A percentile compares a stretch with the other conserved stretches of the same genome.
phyloP scores from a whole-genome alignment of 2,113 vertebrate genomes.

The Castor canadensis region DNA sequence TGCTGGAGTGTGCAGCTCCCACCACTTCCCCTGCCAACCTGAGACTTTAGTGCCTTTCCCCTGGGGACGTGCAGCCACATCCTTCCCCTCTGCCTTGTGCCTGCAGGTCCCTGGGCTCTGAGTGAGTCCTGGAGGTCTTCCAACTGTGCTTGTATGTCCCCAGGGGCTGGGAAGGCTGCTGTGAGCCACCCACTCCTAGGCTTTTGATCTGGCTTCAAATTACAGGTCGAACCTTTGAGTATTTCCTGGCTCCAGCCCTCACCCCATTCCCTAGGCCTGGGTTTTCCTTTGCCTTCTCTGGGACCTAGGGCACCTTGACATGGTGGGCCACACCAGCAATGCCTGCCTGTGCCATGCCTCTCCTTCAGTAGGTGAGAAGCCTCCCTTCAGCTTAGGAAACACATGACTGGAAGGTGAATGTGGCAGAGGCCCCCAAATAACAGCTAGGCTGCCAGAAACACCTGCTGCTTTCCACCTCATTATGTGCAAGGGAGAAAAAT shows the following conservation, averaged over 20 bases:
- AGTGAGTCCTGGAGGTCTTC: slow-evolving; percentile 45
- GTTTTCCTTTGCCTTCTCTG: neutral
- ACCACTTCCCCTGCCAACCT: rapidly evolving
- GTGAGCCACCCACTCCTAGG: slow-evolving; percentile 25
- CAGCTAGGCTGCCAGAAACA: slow-evolving; percentile 6
- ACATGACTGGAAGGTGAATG: neutral
- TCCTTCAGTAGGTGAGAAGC: neutral
- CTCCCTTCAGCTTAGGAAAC: slow-evolving; percentile 45
- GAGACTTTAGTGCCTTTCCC: too few relatives aligned
- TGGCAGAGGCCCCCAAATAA: neutral
- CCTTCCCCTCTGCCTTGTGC: neutral
- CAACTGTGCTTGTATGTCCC: slow-evolving; percentile 66
- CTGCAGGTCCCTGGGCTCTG: neutral
- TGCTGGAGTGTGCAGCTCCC: neutral
- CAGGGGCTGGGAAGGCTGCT: slow-evolving; percentile 50
- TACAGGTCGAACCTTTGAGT: slow-evolving; percentile 53
- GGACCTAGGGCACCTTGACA: neutral
- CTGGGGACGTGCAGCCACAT: neutral
- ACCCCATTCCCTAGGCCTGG: slow-evolving; percentile 22
- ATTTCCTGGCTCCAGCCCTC: slow-evolving; percentile 58
- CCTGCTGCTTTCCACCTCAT: slow-evolving; percentile 38
- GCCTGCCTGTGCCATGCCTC: neutral
- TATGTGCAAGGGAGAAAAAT: neutral
- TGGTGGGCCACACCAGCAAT: neutral
- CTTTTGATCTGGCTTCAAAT: slow-evolving; percentile 63